Conservation (phyloP, 2,113 vertebrate genomes). For the Oostethus manadensis region DNA sequence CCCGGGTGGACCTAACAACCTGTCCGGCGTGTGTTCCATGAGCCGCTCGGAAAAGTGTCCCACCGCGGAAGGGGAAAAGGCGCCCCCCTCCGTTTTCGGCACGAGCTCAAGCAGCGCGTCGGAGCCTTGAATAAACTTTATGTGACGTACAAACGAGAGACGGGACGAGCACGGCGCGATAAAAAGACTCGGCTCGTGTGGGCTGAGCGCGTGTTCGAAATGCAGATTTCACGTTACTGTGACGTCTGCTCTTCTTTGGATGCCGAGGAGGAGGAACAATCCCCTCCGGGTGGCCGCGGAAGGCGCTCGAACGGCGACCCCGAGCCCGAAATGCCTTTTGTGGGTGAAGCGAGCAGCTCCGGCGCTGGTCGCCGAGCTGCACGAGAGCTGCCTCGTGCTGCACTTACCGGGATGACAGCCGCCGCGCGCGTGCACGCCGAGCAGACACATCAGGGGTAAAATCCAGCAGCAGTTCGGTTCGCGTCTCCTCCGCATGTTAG, state of each 20-base stretch:
- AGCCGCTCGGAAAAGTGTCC: neutral
- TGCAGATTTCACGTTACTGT: neutral
- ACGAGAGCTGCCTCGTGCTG: constrained; percentile 25
- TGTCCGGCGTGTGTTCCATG: neutral
- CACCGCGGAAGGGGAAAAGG: too few relatives aligned
- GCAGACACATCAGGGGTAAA: constrained; percentile 87
- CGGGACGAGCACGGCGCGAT: too few relatives aligned
- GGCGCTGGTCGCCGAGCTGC: too few relatives aligned
- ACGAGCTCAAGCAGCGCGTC: neutral
- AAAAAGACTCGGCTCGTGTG: neutral
- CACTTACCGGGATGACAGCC: constrained; percentile 90
- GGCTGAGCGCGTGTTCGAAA: neutral
- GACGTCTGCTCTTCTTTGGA: constrained; percentile 25
- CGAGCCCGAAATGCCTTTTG: too few relatives aligned
- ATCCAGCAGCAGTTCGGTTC: constrained; percentile 90
- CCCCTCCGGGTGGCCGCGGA: constrained; percentile 16
- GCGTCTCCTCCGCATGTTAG: constrained; percentile 95
- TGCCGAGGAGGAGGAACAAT: constrained; percentile 45
- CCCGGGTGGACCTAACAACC: neutral
- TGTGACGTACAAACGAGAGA: too few relatives aligned
- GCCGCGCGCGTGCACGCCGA: constrained; percentile 84
- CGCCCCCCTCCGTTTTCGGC: too few relatives aligned
- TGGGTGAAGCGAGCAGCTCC: too few relatives aligned
- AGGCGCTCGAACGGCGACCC: too few relatives aligned
- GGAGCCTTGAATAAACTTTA: neutral